These are phyloP conservation scores for Drymodes brunneopygia DNA, from an alignment of 2,113 vertebrate species.

Conservation along the genomic window DNA sequence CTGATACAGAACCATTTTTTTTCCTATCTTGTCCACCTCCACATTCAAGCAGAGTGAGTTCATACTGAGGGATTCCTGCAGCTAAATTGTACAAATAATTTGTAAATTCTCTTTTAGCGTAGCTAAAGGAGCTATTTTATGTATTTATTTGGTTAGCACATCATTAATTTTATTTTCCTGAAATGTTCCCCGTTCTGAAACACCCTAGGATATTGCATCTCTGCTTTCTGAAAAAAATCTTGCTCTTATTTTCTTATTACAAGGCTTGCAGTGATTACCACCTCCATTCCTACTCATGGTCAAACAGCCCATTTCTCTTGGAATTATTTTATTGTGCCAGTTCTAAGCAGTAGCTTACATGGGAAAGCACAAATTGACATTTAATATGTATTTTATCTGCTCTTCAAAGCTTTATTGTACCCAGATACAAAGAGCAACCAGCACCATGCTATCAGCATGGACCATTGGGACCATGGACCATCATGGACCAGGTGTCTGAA, in stretches of 20 bases:
- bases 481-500: background rate
- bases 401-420: background rate
- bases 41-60: background rate
- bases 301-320: background rate
- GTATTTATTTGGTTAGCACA: background rate
- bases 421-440: background rate
- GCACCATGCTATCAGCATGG: background rate
- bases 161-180: background rate
- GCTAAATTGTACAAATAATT: background rate
- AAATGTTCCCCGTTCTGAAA: background rate
- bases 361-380: background rate
- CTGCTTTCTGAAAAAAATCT: background rate
- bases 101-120: background rate
- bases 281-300: background rate
- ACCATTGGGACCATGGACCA: too few species aligned
- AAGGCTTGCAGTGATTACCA: rapidly evolving
- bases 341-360: background rate
- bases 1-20: background rate
- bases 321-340: background rate
- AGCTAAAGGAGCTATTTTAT: background rate
- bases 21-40: background rate
- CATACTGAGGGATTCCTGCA: background rate
- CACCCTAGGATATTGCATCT: background rate
- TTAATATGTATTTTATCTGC: background rate
- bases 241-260: background rate